Conservation (phyloP, 1,140 invertebrate species). For the Lucilia sericata region DNA sequence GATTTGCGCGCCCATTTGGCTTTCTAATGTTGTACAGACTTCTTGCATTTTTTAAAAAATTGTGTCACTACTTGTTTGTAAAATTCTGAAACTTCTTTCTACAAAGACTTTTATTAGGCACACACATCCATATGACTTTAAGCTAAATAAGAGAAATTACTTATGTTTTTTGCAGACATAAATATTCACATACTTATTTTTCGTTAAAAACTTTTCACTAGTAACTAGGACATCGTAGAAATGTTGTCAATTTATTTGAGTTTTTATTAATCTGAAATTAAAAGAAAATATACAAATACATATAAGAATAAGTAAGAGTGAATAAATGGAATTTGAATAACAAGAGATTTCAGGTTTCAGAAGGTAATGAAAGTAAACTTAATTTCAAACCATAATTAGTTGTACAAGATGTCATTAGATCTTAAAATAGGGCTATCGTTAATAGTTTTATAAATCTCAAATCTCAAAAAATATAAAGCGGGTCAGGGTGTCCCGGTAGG, state of each 20-base stretch:
- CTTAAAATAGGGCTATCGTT: no score
- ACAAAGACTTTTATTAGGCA: background rate
- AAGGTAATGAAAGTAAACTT: no score
- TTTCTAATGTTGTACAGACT: conserved; percentile 64
- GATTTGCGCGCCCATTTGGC: conserved; percentile 66
- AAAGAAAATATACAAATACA: background rate
- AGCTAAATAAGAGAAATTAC: background rate
- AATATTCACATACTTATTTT: background rate
- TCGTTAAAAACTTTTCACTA: background rate
- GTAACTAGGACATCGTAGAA: background rate
- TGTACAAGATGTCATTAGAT: no score
- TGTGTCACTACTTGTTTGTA: background rate
- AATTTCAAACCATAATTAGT: no score
- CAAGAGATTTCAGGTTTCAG: no score
- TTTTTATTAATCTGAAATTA: background rate
- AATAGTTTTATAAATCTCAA: no score
- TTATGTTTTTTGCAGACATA: background rate
- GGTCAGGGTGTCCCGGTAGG: no score
- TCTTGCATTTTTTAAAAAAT: conserved; percentile 62
- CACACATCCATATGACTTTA: background rate
- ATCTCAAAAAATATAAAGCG: no score
- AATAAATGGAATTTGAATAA: no score
- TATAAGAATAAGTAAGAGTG: background rate
- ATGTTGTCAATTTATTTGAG: background rate
- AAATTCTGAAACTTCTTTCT: background rate